Conservation (phyloP, 2,888 invertebrate genomes). For the Aphodius sticticus region DNA sequence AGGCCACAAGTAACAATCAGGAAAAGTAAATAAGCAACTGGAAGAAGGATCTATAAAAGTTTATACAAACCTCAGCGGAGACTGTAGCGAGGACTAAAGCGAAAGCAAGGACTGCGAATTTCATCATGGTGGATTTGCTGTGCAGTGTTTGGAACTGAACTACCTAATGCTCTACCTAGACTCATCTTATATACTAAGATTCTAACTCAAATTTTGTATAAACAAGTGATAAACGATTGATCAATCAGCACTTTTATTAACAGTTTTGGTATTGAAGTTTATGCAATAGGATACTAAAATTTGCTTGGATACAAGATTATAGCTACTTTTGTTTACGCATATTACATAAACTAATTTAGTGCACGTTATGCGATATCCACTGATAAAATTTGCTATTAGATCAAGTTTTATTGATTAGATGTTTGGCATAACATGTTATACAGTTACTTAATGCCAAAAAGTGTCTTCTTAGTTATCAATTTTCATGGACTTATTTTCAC, state of each 20-base stretch:
- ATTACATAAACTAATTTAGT: neutral
- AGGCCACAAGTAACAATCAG: too few relatives aligned
- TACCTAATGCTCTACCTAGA: neutral
- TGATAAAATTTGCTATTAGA: neutral
- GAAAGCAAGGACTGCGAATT: slow-evolving; percentile 16
- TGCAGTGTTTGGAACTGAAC: slow-evolving; percentile 9
- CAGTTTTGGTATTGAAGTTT: neutral
- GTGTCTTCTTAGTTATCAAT: too few relatives aligned
- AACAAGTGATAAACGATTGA: neutral
- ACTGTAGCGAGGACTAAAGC: slow-evolving; percentile 13
- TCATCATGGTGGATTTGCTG: slow-evolving; percentile 16
- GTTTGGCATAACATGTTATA: too few relatives aligned
- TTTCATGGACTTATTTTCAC: too few relatives aligned
- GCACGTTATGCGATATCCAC: neutral
- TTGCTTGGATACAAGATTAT: neutral
- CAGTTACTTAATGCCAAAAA: too few relatives aligned
- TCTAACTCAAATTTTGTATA: neutral
- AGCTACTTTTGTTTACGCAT: neutral
- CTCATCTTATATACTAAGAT: slow-evolving; percentile 7
- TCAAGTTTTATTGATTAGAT: neutral
- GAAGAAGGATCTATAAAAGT: too few relatives aligned
- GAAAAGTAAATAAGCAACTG: too few relatives aligned
- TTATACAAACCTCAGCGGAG: slow-evolving; percentile 13
- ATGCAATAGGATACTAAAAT: neutral
- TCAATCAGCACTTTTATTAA: neutral